phyloP scores from a whole-genome alignment of 2,113 vertebrate genomes.

The Sinocyclocheilus maitianheensis region DNA sequence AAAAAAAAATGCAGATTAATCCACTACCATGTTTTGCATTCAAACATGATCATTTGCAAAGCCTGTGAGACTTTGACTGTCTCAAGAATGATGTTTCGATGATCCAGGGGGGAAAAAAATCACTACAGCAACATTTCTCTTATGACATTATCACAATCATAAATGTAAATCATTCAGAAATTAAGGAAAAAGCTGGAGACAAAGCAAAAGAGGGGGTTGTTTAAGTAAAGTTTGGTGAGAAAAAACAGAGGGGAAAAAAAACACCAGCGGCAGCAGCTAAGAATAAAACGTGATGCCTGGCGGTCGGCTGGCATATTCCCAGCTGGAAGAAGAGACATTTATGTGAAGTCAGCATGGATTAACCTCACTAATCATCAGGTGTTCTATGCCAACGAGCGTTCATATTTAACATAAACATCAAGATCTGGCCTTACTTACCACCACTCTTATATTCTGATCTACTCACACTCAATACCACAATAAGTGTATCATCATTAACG shows the following conservation, averaged over 20 bases:
- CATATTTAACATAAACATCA: slow-evolving; percentile 11
- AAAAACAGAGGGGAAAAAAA: neutral
- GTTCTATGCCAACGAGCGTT: slow-evolving; percentile 2
- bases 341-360: slow-evolving; percentile 48
- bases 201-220: neutral
- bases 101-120: too few species aligned
- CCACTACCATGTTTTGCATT: too few species aligned
- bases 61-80: neutral
- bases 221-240: neutral
- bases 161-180: neutral
- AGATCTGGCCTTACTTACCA: neutral
- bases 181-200: neutral
- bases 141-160: too few species aligned
- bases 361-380: slow-evolving; percentile 42
- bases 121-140: too few species aligned
- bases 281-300: slow-evolving; percentile 49
- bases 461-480: neutral
- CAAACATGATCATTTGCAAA: too few species aligned
- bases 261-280: slow-evolving; percentile 53
- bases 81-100: neutral
- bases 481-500: neutral
- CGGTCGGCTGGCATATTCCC: slow-evolving; percentile 42
- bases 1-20: too few species aligned
- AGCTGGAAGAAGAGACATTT: slow-evolving; percentile 51
- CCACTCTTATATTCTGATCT: neutral